Evolutionary conservation across 2,797 vertebrate genomes (phyloP), one percentile per base, ranked within the genome.

Genomic region (Scyliorhinus canicula): DNA sequence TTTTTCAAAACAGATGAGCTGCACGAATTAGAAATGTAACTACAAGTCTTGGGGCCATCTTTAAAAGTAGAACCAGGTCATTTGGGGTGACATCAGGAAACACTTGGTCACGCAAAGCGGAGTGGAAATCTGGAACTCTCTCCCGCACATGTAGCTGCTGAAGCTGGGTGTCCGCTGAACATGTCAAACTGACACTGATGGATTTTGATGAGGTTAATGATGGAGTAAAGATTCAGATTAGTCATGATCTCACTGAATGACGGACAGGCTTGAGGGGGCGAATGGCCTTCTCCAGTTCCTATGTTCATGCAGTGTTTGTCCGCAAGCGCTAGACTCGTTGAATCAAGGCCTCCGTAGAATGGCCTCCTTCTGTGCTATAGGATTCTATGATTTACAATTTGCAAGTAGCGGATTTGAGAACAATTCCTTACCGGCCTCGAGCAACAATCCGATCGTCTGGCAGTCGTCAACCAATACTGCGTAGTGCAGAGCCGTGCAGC

Each of bases 401-500:
- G 14, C 21, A 1, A 24, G 19, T 3, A 8, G 79, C 11, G 19
- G 8, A 21, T 44, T 1, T 9, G n/a, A 63, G 35, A 57, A 11
- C 16, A 19, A 91, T 5, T 21, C 63, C 97, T 96, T 96, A 98
- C 98, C 98, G 96, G 96, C 97, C 9, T 99, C 98, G 95, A 99
- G 97, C 95, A 99, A 97, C 96, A 98, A 96, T 82, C 97, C 96
- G 95, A 98, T 98, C 0, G 97, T 97, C 67, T 60, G 95, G n/a
- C 97, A 97, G 96, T 99, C 98, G 0, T 99, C 98, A 0, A 98
- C 98, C 52, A 99, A 97, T 0, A 98, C 98, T 0, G 98, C 98
- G 0, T 99, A 99, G 96, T 99, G 99, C 44, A 99, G 97, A 0
- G 99, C 97, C 0, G 98, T 98, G 97, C 99, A 99, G 71, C 98